These are phyloP conservation scores for Hydrozoanthus gracilis DNA, from an alignment of 92 coral and sea anemone genomes.

Conservation along the genomic window DNA sequence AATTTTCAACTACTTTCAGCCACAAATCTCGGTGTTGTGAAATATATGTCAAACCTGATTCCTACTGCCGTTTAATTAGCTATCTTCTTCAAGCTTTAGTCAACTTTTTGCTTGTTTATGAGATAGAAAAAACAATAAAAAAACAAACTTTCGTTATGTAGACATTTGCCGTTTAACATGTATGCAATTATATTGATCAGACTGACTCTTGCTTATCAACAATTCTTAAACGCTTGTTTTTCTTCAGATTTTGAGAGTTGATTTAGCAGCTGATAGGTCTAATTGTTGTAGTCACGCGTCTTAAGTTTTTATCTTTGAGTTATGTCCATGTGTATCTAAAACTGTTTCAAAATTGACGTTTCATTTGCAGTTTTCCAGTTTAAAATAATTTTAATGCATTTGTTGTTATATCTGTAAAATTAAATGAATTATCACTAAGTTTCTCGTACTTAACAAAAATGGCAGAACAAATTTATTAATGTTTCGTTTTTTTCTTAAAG, in stretches of 20 bases:
- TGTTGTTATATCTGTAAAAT: no score
- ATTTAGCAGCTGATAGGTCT: background rate
- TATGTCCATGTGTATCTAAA: background rate
- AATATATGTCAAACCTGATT: background rate
- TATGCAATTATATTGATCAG: background rate
- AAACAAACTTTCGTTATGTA: background rate
- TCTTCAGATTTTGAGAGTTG: background rate
- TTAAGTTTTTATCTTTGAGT: background rate
- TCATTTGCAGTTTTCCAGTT: no score
- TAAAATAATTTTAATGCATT: no score
- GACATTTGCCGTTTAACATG: background rate
- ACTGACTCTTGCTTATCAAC: constrained; percentile 2
- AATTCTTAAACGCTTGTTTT: constrained; percentile 21
- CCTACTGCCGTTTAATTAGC: background rate
- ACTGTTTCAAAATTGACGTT: no score
- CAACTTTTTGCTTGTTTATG: background rate
- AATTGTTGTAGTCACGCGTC: background rate
- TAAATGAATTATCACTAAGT: no score
- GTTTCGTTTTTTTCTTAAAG: no score
- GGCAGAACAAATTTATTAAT: no score
- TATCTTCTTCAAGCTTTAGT: background rate
- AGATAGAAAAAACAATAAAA: background rate
- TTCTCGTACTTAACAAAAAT: no score
- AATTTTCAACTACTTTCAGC: background rate
- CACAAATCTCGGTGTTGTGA: constrained; percentile 22